Conservation (phyloP, 1,140 invertebrate genomes). For the Amyelois transitella region DNA sequence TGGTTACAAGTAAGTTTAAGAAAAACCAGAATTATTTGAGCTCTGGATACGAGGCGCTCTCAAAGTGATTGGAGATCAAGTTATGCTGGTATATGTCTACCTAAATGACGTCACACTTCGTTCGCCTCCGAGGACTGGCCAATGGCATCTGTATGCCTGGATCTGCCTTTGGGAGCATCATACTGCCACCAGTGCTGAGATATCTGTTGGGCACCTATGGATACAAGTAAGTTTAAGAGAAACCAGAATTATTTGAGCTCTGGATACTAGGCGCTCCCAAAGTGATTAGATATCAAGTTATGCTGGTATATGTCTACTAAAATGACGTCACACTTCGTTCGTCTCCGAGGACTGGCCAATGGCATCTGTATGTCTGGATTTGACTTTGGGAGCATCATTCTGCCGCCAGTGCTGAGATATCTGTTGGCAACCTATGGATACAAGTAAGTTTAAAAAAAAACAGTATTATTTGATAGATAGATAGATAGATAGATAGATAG, state of each 20-base stretch:
- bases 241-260: too few species aligned
- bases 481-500: too few species aligned
- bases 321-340: slow-evolving; percentile 91
- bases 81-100: too few species aligned
- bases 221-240: slow-evolving; percentile 79
- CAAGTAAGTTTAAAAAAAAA: slow-evolving; percentile 77
- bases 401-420: slow-evolving; percentile 83
- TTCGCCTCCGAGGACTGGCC: slow-evolving; percentile 85
- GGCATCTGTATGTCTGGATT: slow-evolving; percentile 93
- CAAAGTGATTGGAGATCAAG: too few species aligned
- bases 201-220: slow-evolving; percentile 82
- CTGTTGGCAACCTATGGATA: slow-evolving; percentile 84
- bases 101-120: slow-evolving; percentile 92
- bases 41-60: too few species aligned
- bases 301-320: too few species aligned
- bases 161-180: slow-evolving; percentile 87
- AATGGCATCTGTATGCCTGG: slow-evolving; percentile 93
- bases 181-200: slow-evolving; percentile 84
- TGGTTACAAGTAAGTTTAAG: slow-evolving; percentile 81
- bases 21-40: too few species aligned
- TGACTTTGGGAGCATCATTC: slow-evolving; percentile 86
- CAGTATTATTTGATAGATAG: too few species aligned
- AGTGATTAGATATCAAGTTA: too few species aligned
- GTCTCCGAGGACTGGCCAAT: slow-evolving; percentile 87
- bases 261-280: too few species aligned